Evolutionary conservation across 64 coral and sea anemone species (phyloP).

Genomic region (Montipora foliosa): DNA sequence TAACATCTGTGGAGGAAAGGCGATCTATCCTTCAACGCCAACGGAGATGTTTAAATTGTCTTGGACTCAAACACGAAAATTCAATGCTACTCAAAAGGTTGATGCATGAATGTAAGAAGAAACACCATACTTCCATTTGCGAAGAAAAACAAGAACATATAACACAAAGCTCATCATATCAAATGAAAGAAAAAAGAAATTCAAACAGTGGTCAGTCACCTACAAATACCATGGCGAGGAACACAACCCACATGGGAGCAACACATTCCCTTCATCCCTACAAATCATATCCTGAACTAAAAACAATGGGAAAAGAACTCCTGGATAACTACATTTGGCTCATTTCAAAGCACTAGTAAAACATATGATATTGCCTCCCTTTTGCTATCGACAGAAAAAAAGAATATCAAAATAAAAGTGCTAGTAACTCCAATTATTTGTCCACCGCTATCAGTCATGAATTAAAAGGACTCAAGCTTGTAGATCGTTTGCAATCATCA

Average conservation of each 20-base stretch:
- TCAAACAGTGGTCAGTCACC: neutral
- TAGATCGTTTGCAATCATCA: no score
- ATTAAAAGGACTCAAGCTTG: no score
- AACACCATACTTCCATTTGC: no score
- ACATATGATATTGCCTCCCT: no score
- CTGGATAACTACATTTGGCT: no score
- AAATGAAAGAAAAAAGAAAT: neutral
- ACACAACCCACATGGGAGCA: conserved; percentile 32
- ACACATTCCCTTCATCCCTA: conserved; percentile 18
- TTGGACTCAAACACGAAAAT: conserved; percentile 39
- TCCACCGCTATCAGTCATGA: no score
- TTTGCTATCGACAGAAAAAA: no score
- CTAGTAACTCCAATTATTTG: no score
- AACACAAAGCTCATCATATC: neutral
- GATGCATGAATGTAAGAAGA: no score
- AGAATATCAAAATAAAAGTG: no score
- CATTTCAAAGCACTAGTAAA: no score
- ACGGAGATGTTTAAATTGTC: conserved; percentile 43
- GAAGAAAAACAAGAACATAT: neutral
- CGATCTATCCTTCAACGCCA: conserved; percentile 45
- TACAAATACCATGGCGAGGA: neutral
- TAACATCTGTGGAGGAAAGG: conserved; percentile 44
- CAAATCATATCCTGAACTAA: conserved; percentile 5
- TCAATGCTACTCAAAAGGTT: neutral
- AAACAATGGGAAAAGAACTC: no score